phyloP scores from a whole-genome alignment of 1,140 invertebrate species.

The Pomacea maculata region DNA sequence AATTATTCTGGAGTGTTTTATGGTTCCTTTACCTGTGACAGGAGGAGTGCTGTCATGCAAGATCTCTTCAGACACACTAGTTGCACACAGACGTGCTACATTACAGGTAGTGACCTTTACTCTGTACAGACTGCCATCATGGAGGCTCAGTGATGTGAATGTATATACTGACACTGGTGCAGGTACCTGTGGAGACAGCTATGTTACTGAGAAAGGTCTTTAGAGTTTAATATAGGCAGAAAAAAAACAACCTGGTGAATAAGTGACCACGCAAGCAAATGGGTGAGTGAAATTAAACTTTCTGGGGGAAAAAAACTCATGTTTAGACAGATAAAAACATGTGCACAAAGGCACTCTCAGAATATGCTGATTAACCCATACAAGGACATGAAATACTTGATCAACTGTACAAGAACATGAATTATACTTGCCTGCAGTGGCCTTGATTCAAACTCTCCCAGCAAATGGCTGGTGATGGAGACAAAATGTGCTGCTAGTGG shows the following conservation, averaged over 20 bases:
- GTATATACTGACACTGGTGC: constrained; percentile 30
- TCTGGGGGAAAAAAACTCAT: too few species aligned
- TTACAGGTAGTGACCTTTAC: constrained; percentile 41
- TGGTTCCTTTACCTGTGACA: constrained; percentile 30
- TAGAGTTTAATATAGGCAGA: too few species aligned
- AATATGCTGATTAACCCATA: too few species aligned
- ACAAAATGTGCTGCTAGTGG: constrained; percentile 37
- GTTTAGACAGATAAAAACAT: too few species aligned
- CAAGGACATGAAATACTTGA: too few species aligned
- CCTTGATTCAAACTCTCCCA: constrained; percentile 31
- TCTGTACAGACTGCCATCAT: constrained; percentile 39
- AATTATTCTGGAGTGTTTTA: too few species aligned
- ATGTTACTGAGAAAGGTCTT: too few species aligned
- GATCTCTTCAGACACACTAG: constrained; percentile 19
- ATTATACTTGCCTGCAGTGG: constrained; percentile 29
- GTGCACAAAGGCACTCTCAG: too few species aligned
- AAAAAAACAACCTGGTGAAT: too few species aligned
- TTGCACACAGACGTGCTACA: constrained; percentile 37
- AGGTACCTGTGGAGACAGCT: constrained; percentile 21
- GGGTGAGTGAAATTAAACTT: too few species aligned
- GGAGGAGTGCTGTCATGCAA: constrained; percentile 37
- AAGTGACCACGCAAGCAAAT: too few species aligned
- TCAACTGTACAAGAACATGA: not conserved
- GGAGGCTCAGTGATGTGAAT: constrained; percentile 32
- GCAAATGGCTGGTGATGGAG: constrained; percentile 35